A percentile compares a stretch with the other conserved stretches of the same genome.
Conservation (phyloP, 2,113 vertebrate species). For the Elanoides forficatus region DNA sequence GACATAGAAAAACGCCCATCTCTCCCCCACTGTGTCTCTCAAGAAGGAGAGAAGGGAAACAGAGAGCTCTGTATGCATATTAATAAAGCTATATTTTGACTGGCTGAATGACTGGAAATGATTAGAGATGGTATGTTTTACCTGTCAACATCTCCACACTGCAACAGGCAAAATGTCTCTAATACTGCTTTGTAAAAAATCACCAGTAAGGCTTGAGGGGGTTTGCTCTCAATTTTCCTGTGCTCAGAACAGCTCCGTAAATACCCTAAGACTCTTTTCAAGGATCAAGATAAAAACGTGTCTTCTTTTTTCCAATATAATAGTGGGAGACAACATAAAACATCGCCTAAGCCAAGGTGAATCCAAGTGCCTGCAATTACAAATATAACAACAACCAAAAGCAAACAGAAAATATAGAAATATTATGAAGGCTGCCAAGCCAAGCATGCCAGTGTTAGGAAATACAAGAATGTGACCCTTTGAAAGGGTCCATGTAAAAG, state of each 20-base stretch:
- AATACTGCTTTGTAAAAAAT: neutral
- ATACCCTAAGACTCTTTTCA: neutral
- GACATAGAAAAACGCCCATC: neutral
- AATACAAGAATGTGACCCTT: neutral
- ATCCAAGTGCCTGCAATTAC: neutral
- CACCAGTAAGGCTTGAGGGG: neutral
- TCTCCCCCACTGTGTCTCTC: conserved; percentile 28
- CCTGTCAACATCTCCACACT: conserved; percentile 43
- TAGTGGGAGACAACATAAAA: neutral
- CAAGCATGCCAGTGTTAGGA: neutral
- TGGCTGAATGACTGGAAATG: conserved; percentile 47
- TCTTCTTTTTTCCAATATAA: neutral
- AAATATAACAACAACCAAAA: neutral
- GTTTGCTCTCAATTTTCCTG: neutral
- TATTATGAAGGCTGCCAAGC: neutral
- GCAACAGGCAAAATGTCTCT: neutral
- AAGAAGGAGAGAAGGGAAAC: conserved; percentile 15
- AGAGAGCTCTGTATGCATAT: conserved; percentile 26
- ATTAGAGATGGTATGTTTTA: conserved; percentile 45
- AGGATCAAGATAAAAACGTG: neutral
- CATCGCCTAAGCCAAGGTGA: neutral
- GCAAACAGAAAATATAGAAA: neutral
- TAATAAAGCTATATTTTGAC: conserved; percentile 68
- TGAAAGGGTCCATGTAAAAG: neutral
- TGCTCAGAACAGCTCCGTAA: neutral